Evolutionary conservation across 2,888 invertebrate genomes (phyloP).

Genomic region (Lasioglossum malachurum): DNA sequence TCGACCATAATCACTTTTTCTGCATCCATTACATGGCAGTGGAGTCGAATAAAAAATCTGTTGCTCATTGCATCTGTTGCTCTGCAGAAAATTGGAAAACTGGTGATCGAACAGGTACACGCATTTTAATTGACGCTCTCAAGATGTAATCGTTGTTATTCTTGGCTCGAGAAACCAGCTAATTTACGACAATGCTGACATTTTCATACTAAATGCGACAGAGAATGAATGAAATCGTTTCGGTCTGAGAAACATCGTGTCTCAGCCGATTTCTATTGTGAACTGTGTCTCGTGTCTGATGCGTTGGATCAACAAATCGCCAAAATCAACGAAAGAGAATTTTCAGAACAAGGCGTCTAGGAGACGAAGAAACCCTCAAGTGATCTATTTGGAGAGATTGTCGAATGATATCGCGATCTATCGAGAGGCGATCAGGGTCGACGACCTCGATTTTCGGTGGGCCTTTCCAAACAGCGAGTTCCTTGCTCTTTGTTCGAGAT

Average conservation of each 20-base stretch:
- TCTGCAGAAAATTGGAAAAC: no score
- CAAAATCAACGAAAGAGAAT: background rate
- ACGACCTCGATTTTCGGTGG: slow-evolving; percentile 29
- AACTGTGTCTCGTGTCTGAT: no score
- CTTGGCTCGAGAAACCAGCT: background rate
- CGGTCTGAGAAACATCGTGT: background rate
- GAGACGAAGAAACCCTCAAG: background rate
- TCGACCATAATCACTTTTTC: background rate
- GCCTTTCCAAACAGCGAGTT: slow-evolving; percentile 51
- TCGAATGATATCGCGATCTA: background rate
- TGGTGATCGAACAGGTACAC: no score
- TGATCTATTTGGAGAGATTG: background rate
- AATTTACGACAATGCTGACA: background rate
- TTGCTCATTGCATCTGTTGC: background rate
- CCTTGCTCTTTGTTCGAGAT: slow-evolving; percentile 60
- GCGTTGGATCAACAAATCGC: background rate
- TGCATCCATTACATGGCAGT: background rate
- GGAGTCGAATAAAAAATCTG: background rate
- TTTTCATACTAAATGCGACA: background rate
- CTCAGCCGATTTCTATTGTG: no score
- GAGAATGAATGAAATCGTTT: background rate
- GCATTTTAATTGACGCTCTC: no score
- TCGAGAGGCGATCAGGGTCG: slow-evolving; percentile 13
- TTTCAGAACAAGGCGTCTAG: background rate
- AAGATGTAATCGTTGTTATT: background rate